Percentiles rank a stretch among this genome's conserved stretches.
Evolutionary conservation across 2,888 invertebrate species (phyloP).

Genomic region (Ornithoptera alexandrae): DNA sequence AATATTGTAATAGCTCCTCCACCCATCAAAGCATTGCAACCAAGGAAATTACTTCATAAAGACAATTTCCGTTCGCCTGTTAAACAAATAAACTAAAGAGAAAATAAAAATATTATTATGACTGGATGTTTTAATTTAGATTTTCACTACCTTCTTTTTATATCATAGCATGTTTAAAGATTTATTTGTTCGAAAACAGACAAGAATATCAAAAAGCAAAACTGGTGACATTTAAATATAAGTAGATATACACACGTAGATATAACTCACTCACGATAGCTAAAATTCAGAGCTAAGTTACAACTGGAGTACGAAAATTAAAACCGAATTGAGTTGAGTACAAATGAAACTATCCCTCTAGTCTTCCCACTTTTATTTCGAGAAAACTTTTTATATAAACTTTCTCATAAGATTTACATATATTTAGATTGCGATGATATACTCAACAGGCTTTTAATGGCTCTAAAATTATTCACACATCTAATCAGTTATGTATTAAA

Average conservation of each 20-base stretch:
- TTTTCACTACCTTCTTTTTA: background rate
- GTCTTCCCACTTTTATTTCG: background rate
- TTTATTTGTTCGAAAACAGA: background rate
- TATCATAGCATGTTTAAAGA: background rate
- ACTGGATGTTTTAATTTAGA: background rate
- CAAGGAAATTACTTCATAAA: slow-evolving; percentile 58
- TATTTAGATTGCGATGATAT: background rate
- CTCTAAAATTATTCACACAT: background rate
- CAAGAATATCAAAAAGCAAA: background rate
- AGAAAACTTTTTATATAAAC: no score
- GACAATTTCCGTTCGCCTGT: slow-evolving; percentile 44
- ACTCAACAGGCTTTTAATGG: background rate
- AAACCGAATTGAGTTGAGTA: background rate
- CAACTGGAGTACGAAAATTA: no score
- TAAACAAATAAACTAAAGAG: slow-evolving; percentile 43
- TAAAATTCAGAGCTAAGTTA: no score
- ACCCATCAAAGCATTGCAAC: slow-evolving; percentile 67
- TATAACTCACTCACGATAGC: no score
- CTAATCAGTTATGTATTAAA: no score
- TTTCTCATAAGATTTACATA: no score
- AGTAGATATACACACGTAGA: background rate
- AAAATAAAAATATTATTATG: background rate
- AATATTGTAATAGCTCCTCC: slow-evolving; percentile 75
- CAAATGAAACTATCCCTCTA: background rate
- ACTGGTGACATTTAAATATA: background rate